Evolutionary conservation across 2,113 vertebrate genomes (phyloP).

Genomic region (Rhynchomys soricoides): DNA sequence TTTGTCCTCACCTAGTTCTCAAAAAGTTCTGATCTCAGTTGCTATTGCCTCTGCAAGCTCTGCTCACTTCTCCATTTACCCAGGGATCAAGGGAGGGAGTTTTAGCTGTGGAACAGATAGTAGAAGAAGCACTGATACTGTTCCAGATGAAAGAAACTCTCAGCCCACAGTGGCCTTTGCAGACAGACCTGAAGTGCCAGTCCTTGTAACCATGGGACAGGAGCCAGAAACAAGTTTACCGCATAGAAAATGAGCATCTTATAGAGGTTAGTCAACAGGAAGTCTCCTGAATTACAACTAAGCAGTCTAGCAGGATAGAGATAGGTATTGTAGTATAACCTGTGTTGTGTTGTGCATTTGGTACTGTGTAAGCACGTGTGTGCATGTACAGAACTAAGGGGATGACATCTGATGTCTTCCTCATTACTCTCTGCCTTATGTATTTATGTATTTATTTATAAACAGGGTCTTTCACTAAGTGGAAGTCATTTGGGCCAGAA

Average conservation of each 20-base stretch:
- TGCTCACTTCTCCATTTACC: background rate
- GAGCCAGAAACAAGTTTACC: background rate
- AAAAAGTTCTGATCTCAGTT: background rate
- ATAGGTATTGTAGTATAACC: background rate
- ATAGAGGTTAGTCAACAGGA: background rate
- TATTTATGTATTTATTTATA: background rate
- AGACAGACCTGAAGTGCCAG: background rate
- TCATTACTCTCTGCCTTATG: background rate
- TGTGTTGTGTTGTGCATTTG: background rate
- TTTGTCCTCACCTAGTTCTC: background rate
- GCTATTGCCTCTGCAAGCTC: background rate
- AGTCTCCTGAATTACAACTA: constrained; percentile 18
- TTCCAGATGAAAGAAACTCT: background rate
- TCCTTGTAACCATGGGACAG: background rate
- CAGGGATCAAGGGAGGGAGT: background rate
- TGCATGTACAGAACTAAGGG: background rate
- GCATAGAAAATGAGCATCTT: constrained; percentile 10
- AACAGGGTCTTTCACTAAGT: background rate
- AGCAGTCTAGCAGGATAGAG: background rate
- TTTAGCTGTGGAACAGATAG: background rate
- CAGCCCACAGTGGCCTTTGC: background rate
- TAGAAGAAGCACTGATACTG: background rate
- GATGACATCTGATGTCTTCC: background rate
- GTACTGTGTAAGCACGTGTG: background rate
- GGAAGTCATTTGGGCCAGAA: background rate